These are phyloP conservation scores for Isaurus tuberculatus DNA, from an alignment of 92 coral and sea anemone genomes.

Conservation along the genomic window DNA sequence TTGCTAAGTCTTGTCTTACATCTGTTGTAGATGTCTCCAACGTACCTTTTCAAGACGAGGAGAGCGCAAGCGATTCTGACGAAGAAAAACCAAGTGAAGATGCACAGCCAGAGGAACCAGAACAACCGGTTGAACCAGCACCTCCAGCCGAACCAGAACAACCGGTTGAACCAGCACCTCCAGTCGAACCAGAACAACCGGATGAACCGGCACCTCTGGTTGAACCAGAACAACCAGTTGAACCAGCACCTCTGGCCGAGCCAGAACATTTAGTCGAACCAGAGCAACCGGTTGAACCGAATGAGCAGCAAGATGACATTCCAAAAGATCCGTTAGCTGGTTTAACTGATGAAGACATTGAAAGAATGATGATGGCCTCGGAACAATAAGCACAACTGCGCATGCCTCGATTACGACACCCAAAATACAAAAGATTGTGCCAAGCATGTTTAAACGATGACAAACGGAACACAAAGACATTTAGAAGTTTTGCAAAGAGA, in stretches of 20 bases:
- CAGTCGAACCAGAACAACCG: not conserved
- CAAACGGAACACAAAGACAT: no score
- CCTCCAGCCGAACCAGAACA: conserved; percentile 5
- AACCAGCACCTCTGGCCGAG: not conserved
- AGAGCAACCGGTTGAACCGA: not conserved
- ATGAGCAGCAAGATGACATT: not conserved
- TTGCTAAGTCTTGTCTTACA: not conserved
- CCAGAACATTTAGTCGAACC: not conserved
- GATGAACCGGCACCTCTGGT: not conserved
- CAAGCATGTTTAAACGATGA: not conserved
- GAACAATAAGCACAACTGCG: not conserved
- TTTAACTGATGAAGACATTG: conserved; percentile 32
- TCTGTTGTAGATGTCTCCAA: not conserved
- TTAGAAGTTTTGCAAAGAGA: no score
- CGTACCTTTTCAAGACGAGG: not conserved
- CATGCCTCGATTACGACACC: not conserved
- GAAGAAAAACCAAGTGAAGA: conserved; percentile 33
- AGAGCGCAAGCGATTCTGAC: not conserved
- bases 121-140: not conserved
- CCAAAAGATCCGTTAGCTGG: conserved; percentile 30
- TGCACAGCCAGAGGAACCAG: not conserved
- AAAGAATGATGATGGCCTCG: conserved; percentile 19
- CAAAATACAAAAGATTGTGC: not conserved
- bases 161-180: not conserved
- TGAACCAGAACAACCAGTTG: not conserved